Evolutionary conservation across 2,888 invertebrate genomes (phyloP), one percentile per base, ranked within the genome.

Genomic region (Rambutsinella grinnellia): DNA sequence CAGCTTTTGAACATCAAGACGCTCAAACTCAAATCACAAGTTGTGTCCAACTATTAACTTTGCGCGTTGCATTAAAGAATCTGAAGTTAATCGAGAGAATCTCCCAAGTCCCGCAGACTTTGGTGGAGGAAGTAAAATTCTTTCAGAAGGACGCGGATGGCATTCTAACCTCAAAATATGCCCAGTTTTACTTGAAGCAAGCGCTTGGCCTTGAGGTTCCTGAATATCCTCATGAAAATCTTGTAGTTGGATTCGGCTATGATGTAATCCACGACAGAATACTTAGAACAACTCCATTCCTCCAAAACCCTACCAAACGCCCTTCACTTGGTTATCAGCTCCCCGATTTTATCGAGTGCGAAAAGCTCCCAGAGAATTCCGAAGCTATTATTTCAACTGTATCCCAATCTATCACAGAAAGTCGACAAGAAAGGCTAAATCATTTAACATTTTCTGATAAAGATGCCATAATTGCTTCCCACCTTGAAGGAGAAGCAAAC

Each of bases 201-300:
- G 61, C 62, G 1, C 24, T 75, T 3, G 23, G 24, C 19, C 1
- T 75, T 19, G 68, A 68, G 17, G 27, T 62, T 13, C 68, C 75
- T 44, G 46, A 60, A 17, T 62, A 54, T 28, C 69, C 69, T 28
- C 13, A 3, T 27, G 13, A 62, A 17, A 51, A 21, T 57, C 23
- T 68, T 3, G 57, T 65, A 17, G 71, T 67, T 8, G 76, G 76
- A 5, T 47, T 53, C 24, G 76, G 76, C 26, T 76, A 76, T 23
- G 66, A 76, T 17, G 2, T 71, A 0, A 3, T 71, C 15, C 15
- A 26, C 17, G 76, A 71, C n/a, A 2, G 23, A 23, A 8, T 44
- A 0, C 23, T 66, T 0, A 13, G 24, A 3, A 49, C 44, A 51
- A 61, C 66, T 5, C 74, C 74, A n/a, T 74, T 74, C 17, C 19